Conservation (phyloP, 2,797 vertebrate genomes). For the Scarus forsteni region DNA sequence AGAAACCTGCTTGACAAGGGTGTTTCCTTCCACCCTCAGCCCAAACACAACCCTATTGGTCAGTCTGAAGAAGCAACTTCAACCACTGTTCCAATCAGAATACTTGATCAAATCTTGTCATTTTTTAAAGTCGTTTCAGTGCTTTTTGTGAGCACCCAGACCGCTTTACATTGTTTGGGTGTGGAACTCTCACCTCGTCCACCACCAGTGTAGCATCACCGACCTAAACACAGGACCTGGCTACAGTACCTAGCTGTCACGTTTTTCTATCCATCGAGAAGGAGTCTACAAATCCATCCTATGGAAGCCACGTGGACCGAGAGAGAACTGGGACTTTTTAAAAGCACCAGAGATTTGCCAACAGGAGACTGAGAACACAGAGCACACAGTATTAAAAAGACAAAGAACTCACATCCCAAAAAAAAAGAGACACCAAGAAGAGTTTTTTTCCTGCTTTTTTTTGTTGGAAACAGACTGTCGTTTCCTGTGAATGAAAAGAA, state of each 20-base stretch:
- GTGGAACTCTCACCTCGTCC: conserved; percentile 75
- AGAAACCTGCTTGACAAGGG: conserved; percentile 88
- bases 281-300: conserved; percentile 51
- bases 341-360: conserved; percentile 82
- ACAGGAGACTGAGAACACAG: conserved; percentile 80
- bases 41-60: conserved; percentile 71
- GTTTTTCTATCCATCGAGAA: conserved; percentile 60
- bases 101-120: conserved; percentile 73
- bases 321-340: conserved; percentile 63
- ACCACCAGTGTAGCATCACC: conserved; percentile 79
- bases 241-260: conserved; percentile 82
- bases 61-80: conserved; percentile 75
- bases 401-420: conserved; percentile 72
- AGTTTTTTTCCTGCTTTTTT: conserved; percentile 46
- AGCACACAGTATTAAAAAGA: conserved; percentile 80
- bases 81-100: conserved; percentile 74
- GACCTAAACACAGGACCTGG: conserved; percentile 63
- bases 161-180: conserved; percentile 73
- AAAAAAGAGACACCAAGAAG: conserved; percentile 61
- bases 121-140: conserved; percentile 65
- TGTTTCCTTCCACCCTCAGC: conserved; percentile 66
- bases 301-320: conserved; percentile 83
- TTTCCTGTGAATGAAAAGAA: conserved; percentile 72
- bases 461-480: conserved; percentile 78
- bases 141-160: conserved; percentile 71